Percentiles rank a stretch among this genome's conserved stretches.
phyloP scores from a whole-genome alignment of 2,888 invertebrate species.

The Biston stratarius region DNA sequence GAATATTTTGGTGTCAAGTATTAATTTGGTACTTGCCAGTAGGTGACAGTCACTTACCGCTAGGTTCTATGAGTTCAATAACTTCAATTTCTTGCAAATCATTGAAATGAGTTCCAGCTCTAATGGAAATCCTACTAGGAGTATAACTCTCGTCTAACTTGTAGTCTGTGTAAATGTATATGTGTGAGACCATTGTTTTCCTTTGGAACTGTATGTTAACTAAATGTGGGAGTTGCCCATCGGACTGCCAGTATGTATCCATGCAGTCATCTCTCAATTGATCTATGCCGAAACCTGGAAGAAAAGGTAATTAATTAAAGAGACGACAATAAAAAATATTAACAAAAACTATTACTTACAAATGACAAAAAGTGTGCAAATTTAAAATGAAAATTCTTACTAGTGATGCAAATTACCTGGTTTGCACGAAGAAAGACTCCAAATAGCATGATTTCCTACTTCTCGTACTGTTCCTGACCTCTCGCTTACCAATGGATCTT shows the following conservation, averaged over 20 bases:
- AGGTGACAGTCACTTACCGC: conserved; percentile 79
- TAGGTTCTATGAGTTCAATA: conserved; percentile 96
- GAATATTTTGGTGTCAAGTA: neutral
- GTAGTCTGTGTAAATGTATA: conserved; percentile 98
- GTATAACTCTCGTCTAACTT: conserved; percentile 99
- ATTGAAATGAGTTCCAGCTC: conserved; percentile 98
- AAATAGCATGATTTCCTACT: conserved; percentile 97
- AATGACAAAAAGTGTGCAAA: no score
- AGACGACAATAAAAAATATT: no score
- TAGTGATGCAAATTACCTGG: conserved; percentile 87
- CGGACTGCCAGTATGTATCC: conserved; percentile 99
- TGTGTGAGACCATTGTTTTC: conserved; percentile 97
- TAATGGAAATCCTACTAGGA: conserved; percentile 96
- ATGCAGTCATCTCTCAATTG: conserved; percentile 97
- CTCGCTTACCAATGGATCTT: conserved; percentile 80
- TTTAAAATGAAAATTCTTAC: no score
- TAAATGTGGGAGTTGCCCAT: conserved; percentile 98
- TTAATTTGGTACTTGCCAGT: neutral
- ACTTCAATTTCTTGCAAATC: conserved; percentile 98
- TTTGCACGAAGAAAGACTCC: conserved; percentile 99
- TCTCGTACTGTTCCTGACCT: conserved; percentile 87
- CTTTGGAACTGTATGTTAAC: conserved; percentile 98
- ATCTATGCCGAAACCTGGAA: conserved; percentile 97
- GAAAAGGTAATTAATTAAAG: neutral
- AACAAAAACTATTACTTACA: neutral